phyloP scores from a whole-genome alignment of 2,113 vertebrate species.

The Lethenteron reissneri region DNA sequence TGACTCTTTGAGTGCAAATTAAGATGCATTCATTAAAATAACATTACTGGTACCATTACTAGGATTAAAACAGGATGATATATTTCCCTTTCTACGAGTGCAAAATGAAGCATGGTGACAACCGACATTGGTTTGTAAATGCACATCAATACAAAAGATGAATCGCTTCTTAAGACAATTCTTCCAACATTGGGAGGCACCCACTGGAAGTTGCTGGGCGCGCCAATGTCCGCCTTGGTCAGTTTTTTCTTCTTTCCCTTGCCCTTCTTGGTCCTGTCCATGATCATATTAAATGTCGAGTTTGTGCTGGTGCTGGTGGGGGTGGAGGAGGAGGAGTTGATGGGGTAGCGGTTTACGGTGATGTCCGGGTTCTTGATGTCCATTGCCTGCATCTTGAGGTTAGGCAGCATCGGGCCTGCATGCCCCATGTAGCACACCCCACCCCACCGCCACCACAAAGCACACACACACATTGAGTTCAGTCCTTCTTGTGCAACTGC shows the following conservation, averaged over 20 bases:
- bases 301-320: too few relatives aligned
- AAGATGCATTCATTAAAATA: too few relatives aligned
- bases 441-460: too few relatives aligned
- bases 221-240: slow-evolving; percentile 94
- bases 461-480: too few relatives aligned
- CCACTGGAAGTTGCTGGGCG: slow-evolving; percentile 97
- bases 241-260: slow-evolving; percentile 83
- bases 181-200: slow-evolving; percentile 15
- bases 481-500: too few relatives aligned
- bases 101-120: too few relatives aligned
- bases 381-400: slow-evolving; percentile 80
- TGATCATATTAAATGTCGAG: slow-evolving; percentile 54
- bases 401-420: slow-evolving; percentile 22
- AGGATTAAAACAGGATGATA: too few relatives aligned
- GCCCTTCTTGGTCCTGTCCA: slow-evolving; percentile 63
- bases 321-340: slow-evolving; percentile 27
- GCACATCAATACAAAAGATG: background rate
- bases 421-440: too few relatives aligned
- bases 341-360: slow-evolving; percentile 65
- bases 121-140: too few relatives aligned
- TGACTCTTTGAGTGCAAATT: too few relatives aligned
- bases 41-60: too few relatives aligned
- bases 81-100: background rate
- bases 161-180: slow-evolving; percentile 5
- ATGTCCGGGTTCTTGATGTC: slow-evolving; percentile 99